Base-by-base conservation (phyloP, 2,888 invertebrate genomes). In the Hipparchia sbordonii region DNA sequence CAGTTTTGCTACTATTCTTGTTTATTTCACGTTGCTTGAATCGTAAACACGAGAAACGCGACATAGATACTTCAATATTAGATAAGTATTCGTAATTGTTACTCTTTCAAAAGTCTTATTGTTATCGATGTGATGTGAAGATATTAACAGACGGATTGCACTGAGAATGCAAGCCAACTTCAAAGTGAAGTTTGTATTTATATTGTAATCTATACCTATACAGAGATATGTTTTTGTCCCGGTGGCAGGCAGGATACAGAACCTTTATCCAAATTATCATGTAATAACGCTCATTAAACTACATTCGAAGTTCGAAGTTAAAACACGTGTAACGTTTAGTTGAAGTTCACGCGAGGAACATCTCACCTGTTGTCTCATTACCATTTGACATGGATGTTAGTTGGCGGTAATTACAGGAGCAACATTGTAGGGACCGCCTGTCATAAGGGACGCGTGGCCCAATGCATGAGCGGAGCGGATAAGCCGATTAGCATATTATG, bases 341-440 rank as follows among this genome's bases (percentile, higher is more conserved):
- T 48, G 46, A 59, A 51, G 54, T 52, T 70, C 13, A 67, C 10
- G 62, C 51, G 61, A 39, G 48, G 63, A 63, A 33, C 67, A 60
- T 68, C 67, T 75, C 71, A 74, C 75, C 74, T 74, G 75, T 76
- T 77, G 76, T 78, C 75, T 78, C 77, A 74, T 77, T 74, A 66
- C 72, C 77, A 77, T 78, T 77, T 72, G 76, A 69, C 72, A 76
- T 77, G 77, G 78, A 77, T 73, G 77, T 78, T 77, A 76, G 77
- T 77, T 76, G 73, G 78, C 75, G 67, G 71, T 77, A 79, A 74
- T 71, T 71, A 71, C 66, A 65, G 65, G 57, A n/a, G 52, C 67
- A 45, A 65, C 63, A 45, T 60, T 68, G 72, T 62, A 67, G 46
- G 52, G 65, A 52, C 57, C 51, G 60, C 52, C 48, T 39, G 48